Conservation (phyloP, 2,113 vertebrate species). For the Tringa solitaria region DNA sequence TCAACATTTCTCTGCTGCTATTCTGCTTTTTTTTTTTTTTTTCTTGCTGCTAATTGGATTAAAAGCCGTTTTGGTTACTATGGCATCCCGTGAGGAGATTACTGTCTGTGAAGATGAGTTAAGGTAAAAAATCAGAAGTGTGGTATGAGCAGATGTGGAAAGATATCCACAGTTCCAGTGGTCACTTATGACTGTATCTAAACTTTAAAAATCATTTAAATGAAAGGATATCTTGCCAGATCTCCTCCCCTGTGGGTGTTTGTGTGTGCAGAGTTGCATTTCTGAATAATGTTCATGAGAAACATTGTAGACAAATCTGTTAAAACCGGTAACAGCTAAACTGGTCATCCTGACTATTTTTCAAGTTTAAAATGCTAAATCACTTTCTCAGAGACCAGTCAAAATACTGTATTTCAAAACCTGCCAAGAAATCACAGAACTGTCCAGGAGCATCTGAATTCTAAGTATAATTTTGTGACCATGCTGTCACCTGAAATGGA, state of each 20-base stretch:
- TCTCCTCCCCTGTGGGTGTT: not conserved
- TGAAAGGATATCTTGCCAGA: constrained; percentile 13
- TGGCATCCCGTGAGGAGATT: constrained; percentile 77
- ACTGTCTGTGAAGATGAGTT: constrained; percentile 78
- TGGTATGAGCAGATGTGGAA: constrained; percentile 5
- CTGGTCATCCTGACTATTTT: not conserved
- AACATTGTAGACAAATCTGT: not conserved
- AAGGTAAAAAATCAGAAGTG: constrained; percentile 73
- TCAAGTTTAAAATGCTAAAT: not conserved
- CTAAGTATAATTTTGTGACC: not conserved
- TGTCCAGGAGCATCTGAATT: not conserved
- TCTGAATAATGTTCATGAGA: not conserved
- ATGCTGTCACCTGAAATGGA: not conserved
- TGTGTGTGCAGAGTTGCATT: not conserved
- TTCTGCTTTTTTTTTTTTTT: constrained; percentile 69
- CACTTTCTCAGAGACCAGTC: not conserved
- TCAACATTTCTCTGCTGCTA: constrained; percentile 51
- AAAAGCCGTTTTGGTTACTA: constrained; percentile 70
- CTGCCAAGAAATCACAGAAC: not conserved
- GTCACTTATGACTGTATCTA: not conserved
- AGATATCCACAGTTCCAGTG: not conserved
- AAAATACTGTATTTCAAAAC: not conserved
- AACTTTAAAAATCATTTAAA: not conserved
- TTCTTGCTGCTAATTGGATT: constrained; percentile 78
- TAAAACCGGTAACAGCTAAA: not conserved